Base-by-base conservation (phyloP, 2,113 vertebrate genomes). In the Gallinago paraguaiae region DNA sequence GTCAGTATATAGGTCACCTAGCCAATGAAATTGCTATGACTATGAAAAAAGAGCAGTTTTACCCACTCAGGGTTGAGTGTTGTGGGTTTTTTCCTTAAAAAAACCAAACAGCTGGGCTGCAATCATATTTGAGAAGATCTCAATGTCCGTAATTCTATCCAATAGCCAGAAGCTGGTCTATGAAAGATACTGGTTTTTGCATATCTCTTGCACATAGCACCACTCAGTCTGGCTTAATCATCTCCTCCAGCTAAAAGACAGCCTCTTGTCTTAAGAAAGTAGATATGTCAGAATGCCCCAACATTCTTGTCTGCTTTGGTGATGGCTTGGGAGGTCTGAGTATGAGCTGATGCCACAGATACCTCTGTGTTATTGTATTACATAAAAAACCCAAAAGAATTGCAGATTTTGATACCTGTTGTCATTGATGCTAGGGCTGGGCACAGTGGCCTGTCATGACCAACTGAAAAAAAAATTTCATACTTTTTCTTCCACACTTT, bases 231-330 rank as follows among this genome's bases (percentile, higher is more conserved):
- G 89, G 91, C 78, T 84, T 93, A 95, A 96, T 96, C 70, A 86
- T 91, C 93, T 97, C 89, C 91, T 95, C 86, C 82, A 95, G 78
- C 28, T 79, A 96, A 90, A 95, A 96, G 82, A 31, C 74, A 93
- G 39, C 85, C 89, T 95, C 39, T 35, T 87, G 82, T 94, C 88
- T 93, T 95, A 89, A 96, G 71, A 91, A 82, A 85, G 78, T 57
- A 46, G 65, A 14, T 92, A 68, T 51, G 25, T 95, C 86, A 95
- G 91, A 94, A 93, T 39, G 41, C 20, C 68, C 67, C 81, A 71
- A 83, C 79, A 83, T 96, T 96, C 80, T 93, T 90, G 56, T 95
- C 86, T 95, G 75, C 56, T 22, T 86, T 95, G 69, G 80, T 94
- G 60, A 48, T 97, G 64, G 46, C 17, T 80, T 95, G 61, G 82